These are phyloP conservation scores for Brassicogethes aeneus DNA, from an alignment of 2,888 invertebrate genomes.

Conservation along the genomic window DNA sequence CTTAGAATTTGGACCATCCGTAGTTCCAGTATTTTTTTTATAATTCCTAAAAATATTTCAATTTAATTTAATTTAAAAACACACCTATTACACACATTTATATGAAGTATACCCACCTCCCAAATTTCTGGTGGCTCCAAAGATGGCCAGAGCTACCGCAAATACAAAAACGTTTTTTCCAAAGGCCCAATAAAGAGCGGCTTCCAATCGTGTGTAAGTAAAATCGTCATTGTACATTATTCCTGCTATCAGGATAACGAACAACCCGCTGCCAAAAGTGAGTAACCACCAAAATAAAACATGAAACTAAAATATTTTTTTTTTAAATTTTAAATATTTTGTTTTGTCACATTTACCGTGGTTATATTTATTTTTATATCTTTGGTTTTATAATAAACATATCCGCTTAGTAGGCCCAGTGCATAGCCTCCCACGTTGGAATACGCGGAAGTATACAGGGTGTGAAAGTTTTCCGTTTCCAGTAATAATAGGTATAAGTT, in stretches of 20 bases:
- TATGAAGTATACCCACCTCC: slow-evolving; percentile 19
- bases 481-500: slow-evolving; percentile 19
- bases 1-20: slow-evolving; percentile 24
- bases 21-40: slow-evolving; percentile 22
- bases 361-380: not conserved
- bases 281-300: slow-evolving; percentile 26
- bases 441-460: slow-evolving; percentile 21
- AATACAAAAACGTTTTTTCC: slow-evolving; percentile 38
- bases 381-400: slow-evolving; percentile 20
- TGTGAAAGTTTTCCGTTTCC: slow-evolving; percentile 19
- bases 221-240: slow-evolving; percentile 31
- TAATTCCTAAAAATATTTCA: slow-evolving; percentile 19
- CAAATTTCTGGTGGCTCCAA: slow-evolving; percentile 22
- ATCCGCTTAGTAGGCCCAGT: slow-evolving; percentile 24
- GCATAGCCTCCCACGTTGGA: slow-evolving; percentile 24
- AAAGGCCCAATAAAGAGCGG: slow-evolving; percentile 38
- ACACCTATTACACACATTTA: too few relatives aligned
- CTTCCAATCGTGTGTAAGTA: slow-evolving; percentile 31
- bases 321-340: too few relatives aligned
- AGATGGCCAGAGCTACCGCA: slow-evolving; percentile 27
- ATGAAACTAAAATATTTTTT: not conserved
- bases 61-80: slow-evolving; percentile 1
- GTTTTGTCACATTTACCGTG: slow-evolving; percentile 6
- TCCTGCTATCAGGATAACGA: slow-evolving; percentile 20
- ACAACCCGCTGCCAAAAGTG: slow-evolving; percentile 23